Percentiles rank a stretch among this genome's conserved stretches.
Evolutionary conservation across 1,140 invertebrate species (phyloP).

Genomic region (Pseudachorutes palmiensis): DNA sequence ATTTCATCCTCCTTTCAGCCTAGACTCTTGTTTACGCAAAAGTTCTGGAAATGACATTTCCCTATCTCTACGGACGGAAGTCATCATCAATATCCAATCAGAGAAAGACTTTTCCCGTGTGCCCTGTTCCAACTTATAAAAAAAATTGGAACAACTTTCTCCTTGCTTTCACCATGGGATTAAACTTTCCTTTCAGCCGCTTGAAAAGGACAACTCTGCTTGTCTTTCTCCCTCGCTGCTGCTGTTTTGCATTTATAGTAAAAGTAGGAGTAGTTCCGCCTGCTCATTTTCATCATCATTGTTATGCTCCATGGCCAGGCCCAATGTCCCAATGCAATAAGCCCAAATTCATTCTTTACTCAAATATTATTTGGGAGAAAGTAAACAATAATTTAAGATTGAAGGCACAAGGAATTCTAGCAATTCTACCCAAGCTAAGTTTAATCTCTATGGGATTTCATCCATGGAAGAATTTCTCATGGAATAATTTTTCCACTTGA

Average conservation of each 20-base stretch:
- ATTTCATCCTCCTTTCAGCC: not conserved
- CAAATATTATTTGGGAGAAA: not conserved
- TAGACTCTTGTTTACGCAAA: not conserved
- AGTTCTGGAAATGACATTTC: constrained; percentile 14
- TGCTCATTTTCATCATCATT: not conserved
- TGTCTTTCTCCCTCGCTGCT: not conserved
- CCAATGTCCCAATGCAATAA: not conserved
- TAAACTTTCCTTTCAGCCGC: not conserved
- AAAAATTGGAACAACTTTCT: not conserved
- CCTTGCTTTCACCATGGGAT: not conserved
- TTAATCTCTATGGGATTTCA: not conserved
- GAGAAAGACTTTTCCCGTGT: not conserved
- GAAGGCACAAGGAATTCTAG: not conserved
- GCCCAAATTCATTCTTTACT: not conserved
- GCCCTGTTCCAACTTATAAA: not conserved
- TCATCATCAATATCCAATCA: constrained; percentile 10
- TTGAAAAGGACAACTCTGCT: not conserved
- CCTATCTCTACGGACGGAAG: not conserved
- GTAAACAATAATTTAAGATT: not conserved
- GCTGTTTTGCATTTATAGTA: not conserved
- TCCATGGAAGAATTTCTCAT: not conserved
- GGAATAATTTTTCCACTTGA: not conserved
- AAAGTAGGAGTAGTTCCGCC: not conserved
- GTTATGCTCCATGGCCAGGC: not conserved
- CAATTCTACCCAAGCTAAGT: not conserved